A percentile compares a stretch with the other conserved stretches of the same genome.
phyloP scores from a whole-genome alignment of 92 coral and sea anemone genomes.

The Virgularia gustaviana region DNA sequence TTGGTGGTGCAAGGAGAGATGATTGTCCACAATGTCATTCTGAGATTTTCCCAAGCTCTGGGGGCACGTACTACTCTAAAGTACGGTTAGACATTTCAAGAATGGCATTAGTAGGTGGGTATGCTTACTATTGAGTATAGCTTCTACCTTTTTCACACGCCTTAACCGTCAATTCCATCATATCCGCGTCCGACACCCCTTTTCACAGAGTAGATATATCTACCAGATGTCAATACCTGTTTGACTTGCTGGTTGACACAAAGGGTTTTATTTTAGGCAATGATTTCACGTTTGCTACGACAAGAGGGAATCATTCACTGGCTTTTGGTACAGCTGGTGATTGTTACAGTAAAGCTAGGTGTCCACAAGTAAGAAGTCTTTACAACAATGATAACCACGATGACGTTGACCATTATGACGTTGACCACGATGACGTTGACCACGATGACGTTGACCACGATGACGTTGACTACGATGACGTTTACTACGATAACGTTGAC shows the following conservation, averaged over 20 bases:
- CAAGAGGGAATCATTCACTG: slow-evolving; percentile 74
- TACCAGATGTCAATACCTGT: neutral
- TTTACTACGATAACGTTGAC: too few species aligned
- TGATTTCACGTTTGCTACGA: slow-evolving; percentile 75
- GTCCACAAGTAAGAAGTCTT: slow-evolving; percentile 75
- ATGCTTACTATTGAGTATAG: too few species aligned
- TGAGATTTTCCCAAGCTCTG: slow-evolving; percentile 63
- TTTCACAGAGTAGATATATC: neutral
- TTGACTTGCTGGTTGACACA: neutral
- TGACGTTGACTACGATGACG: too few species aligned
- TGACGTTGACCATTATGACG: too few species aligned
- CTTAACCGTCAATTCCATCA: too few species aligned
- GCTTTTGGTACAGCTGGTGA: slow-evolving; percentile 92
- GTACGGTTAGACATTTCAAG: slow-evolving; percentile 65
- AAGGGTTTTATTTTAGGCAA: slow-evolving; percentile 60
- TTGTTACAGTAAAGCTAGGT: slow-evolving; percentile 72
- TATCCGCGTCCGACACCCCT: neutral
- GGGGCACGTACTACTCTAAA: slow-evolving; percentile 87
- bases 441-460: too few species aligned
- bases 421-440: too few species aligned
- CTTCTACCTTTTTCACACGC: too few species aligned
- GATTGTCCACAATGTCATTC: slow-evolving; percentile 63
- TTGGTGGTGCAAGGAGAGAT: slow-evolving; percentile 66
- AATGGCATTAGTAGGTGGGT: slow-evolving; percentile 76
- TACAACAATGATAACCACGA: too few species aligned